A percentile compares a stretch with the other conserved stretches of the same genome.
Evolutionary conservation across 2,888 invertebrate genomes (phyloP).

Genomic region (Eupeodes luniger): DNA sequence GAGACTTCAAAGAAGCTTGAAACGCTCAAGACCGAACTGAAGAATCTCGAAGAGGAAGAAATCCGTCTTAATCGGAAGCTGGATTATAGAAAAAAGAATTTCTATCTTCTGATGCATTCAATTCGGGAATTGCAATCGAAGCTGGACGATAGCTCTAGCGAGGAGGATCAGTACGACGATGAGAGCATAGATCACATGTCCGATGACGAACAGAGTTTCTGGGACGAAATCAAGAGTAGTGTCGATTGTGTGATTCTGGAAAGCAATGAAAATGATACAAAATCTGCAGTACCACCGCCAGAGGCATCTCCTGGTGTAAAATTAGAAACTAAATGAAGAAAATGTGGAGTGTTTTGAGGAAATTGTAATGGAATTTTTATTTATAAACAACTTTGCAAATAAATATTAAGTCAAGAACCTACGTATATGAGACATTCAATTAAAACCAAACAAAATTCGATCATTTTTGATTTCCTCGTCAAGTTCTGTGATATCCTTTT

Average conservation of each 20-base stretch:
- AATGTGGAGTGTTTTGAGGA: background rate
- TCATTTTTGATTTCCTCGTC: slow-evolving; percentile 54
- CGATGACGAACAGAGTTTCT: slow-evolving; percentile 68
- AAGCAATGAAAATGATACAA: slow-evolving; percentile 27
- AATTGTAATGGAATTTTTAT: slow-evolving; percentile 13
- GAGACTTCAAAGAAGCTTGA: slow-evolving; percentile 89
- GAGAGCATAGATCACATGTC: slow-evolving; percentile 70
- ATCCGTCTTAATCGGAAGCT: slow-evolving; percentile 90
- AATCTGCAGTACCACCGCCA: background rate
- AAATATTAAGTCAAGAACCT: background rate
- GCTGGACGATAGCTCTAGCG: slow-evolving; percentile 89
- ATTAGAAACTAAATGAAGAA: slow-evolving; percentile 25
- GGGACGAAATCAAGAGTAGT: slow-evolving; percentile 67
- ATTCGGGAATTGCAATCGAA: slow-evolving; percentile 93
- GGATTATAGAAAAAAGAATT: slow-evolving; percentile 93
- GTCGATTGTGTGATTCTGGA: slow-evolving; percentile 28
- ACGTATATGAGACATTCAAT: background rate
- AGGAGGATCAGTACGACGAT: slow-evolving; percentile 85
- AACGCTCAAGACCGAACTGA: slow-evolving; percentile 90
- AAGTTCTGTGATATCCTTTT: slow-evolving; percentile 35
- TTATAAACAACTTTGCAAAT: background rate
- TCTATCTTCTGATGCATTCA: slow-evolving; percentile 93
- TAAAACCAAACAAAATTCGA: slow-evolving; percentile 51
- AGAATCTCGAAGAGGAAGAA: slow-evolving; percentile 88
- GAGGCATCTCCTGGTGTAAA: slow-evolving; percentile 21